phyloP scores from a whole-genome alignment of 2,113 vertebrate species.

The Rhinolophus ferrumequinum region DNA sequence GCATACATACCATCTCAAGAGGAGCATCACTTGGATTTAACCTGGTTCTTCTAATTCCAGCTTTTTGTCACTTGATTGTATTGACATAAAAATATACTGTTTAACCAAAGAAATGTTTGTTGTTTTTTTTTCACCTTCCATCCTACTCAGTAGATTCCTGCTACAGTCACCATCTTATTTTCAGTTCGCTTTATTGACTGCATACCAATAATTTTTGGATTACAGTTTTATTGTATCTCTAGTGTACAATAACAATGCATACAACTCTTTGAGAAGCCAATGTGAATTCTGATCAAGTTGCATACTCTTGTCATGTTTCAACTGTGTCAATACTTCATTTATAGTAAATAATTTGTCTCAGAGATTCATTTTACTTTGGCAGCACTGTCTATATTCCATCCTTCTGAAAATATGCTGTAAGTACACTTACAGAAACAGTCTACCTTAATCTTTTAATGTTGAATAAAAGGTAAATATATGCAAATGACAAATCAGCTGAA shows the following conservation, averaged over 20 bases:
- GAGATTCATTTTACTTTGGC: background rate
- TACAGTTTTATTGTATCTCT: background rate
- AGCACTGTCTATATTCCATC: background rate
- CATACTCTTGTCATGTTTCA: background rate
- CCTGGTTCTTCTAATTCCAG: background rate
- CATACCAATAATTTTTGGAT: background rate
- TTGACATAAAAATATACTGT: background rate
- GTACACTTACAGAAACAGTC: background rate
- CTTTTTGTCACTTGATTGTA: background rate
- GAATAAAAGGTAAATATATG: background rate
- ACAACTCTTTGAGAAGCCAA: background rate
- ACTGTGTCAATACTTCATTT: background rate
- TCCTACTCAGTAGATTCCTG: background rate
- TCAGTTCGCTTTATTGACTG: background rate
- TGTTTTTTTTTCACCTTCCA: background rate
- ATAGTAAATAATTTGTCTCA: background rate
- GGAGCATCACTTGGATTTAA: background rate
- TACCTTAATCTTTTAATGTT: slow-evolving; percentile 2
- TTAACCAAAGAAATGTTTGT: background rate
- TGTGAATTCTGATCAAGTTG: slow-evolving; percentile 3
- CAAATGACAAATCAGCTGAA: background rate
- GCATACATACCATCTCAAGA: background rate
- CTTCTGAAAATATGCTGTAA: background rate
- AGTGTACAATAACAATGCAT: background rate
- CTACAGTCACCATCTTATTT: background rate